phyloP scores from a whole-genome alignment of 2,888 invertebrate species.

The Cephus pulcher region DNA sequence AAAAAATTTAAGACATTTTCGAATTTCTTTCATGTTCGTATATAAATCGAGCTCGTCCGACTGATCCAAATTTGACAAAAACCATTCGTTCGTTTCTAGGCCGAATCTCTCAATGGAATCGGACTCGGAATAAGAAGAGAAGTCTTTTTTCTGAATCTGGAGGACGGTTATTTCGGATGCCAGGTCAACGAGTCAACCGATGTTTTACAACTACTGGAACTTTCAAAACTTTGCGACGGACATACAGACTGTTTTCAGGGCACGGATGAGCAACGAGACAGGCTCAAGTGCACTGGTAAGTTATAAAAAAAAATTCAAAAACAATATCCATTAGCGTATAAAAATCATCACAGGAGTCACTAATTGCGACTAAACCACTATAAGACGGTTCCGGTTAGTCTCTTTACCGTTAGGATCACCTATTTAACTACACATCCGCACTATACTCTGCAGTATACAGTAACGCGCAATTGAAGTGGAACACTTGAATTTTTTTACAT shows the following conservation, averaged over 20 bases:
- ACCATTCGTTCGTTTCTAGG: slow-evolving; percentile 61
- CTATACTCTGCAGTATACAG: not conserved
- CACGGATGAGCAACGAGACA: slow-evolving; percentile 89
- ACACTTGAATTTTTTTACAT: too few species aligned
- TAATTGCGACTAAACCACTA: not conserved
- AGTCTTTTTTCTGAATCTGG: slow-evolving; percentile 96
- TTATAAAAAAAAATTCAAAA: slow-evolving; percentile 31
- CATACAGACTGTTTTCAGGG: slow-evolving; percentile 90
- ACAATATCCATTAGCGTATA: not conserved
- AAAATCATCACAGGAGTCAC: not conserved
- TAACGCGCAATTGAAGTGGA: too few species aligned
- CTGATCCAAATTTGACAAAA: not conserved
- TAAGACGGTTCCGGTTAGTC: not conserved
- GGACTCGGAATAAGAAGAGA: slow-evolving; percentile 88
- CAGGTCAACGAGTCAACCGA: slow-evolving; percentile 97
- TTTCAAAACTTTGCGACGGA: slow-evolving; percentile 94
- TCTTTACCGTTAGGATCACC: not conserved
- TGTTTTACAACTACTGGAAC: slow-evolving; percentile 93
- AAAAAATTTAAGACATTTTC: not conserved
- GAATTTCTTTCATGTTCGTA: not conserved
- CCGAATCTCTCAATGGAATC: slow-evolving; percentile 84
- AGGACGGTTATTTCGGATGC: slow-evolving; percentile 97
- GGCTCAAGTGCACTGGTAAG: slow-evolving; percentile 95
- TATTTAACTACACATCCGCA: not conserved
- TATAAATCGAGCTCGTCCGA: not conserved